phyloP scores from a whole-genome alignment of 2,113 vertebrate genomes.

The Sciurus niger region DNA sequence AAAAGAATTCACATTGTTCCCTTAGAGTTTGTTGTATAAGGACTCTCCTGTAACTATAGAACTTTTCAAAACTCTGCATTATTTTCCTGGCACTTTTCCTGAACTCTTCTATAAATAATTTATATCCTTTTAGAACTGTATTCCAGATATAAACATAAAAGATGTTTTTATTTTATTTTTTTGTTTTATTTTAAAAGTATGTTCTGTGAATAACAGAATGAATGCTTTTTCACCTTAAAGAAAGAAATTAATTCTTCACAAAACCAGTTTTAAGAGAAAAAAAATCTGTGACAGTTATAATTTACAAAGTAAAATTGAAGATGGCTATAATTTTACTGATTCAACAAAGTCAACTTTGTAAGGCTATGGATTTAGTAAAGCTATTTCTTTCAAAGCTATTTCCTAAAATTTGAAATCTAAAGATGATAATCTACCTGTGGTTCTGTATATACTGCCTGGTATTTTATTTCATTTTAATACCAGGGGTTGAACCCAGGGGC shows the following conservation, averaged over 20 bases:
- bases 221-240: conserved; percentile 12
- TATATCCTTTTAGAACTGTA: background rate
- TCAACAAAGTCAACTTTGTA: conserved; percentile 51
- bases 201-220: conserved; percentile 39
- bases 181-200: background rate
- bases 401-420: conserved; percentile 62
- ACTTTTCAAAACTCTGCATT: conserved; percentile 40
- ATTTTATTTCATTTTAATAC: background rate
- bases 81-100: conserved; percentile 32
- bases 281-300: conserved; percentile 41
- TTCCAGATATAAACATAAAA: background rate
- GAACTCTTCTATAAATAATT: conserved; percentile 15
- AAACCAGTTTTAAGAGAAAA: conserved; percentile 64
- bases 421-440: background rate
- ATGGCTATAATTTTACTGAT: conserved; percentile 8
- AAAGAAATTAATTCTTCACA: conserved; percentile 52
- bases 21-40: background rate
- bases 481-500: too few relatives aligned
- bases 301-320: conserved; percentile 58
- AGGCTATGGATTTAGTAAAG: conserved; percentile 12
- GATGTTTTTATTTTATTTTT: background rate
- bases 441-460: background rate
- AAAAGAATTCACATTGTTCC: background rate
- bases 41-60: background rate
- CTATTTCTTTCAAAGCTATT: conserved; percentile 17